Base-by-base conservation (phyloP, 2,113 vertebrate species). In the Laterallus jamaicensis region DNA sequence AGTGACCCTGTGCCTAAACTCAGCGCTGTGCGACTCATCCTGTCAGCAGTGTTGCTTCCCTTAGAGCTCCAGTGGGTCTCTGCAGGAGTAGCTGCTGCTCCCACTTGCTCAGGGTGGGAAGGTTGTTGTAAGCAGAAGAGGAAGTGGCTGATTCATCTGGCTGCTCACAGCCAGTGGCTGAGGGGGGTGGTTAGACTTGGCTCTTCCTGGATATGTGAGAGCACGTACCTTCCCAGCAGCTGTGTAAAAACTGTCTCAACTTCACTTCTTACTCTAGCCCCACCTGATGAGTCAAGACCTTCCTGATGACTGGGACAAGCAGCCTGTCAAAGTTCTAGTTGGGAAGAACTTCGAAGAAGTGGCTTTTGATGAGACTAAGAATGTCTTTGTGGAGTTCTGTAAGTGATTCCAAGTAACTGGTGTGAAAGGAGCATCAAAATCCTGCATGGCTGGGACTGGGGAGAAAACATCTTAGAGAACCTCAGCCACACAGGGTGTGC, bases 271-370 rank as follows among this genome's bases (percentile, higher is more conserved):
- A 40, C 70, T 94, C 11, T 95, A 99, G 99, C 98, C 99, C 24
- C 99, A 99, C 95, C 97, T 99, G 82, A 99, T 99, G 99, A 99
- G 99, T 97, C 99, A 99, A 92, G 99, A 99, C 89, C 97, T 99
- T 90, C 98, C 99, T 16, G 98, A 99, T 9, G 99, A 99, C 97
- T 99, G 99, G 99, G 98, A 99, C 97, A 99, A 98, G 90, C 99
- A 86, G 82, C 98, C 99, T 0, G 99, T 99, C 56, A 99, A 98
- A 93, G 98, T 99, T 86, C 97, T 99, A 68, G 99, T 99, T 6
- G 99, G 99, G 39, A 99, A 98, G 92, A 99, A 99, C 97, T 99
- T 99, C 11, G 99, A 99, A 77, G 99, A 99, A 85, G 97, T 99
- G 10, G 99, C 97, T 78, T 99, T 99, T 76, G 96, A 99, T 54